Base-by-base conservation (phyloP, 1,140 invertebrate species). In the Galleria mellonella region DNA sequence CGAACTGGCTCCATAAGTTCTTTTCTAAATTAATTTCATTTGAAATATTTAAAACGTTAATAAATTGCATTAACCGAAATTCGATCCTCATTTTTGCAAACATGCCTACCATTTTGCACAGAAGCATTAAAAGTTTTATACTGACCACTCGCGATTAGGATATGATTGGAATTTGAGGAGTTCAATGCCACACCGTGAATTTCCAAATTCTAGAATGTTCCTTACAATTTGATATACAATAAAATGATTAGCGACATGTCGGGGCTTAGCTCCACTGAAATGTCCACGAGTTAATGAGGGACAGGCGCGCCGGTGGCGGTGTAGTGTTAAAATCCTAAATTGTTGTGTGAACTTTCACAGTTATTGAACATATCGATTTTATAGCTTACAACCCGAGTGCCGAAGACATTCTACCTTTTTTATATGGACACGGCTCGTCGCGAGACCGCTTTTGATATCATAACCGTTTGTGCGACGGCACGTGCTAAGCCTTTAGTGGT, bases 291-390 rank as follows among this genome's bases (percentile, higher is more conserved):
- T 66, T 83, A 81, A 83, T 81, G 76, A 75, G 72, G 57, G 49
- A 45, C 57, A n/a, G 17, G 2, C 17, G 17, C 37, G 38, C 44
- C 73, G 63, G 69, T 75, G 71, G 72, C 73, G 59, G 47, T 35
- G 45, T 60, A 43, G 77, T 83, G 79, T 79, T 82, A 83, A 83
- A 83, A 83, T 69, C 52, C 65, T 72, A 73, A 79, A 83, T 83
- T 77, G 73, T 79, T 74, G 75, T 82, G 79, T 83, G 77, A 83
- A 83, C 77, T 82, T 82, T 83, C 76, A 82, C 79, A 83, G 72
- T 61, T 56, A 76, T 79, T 53, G 68, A 58, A 44, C 51, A 72
- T 56, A 55, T 54, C 40, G 36, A 43, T 47, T 75, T 73, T 72
- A 74, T 69, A 65, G 62, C 69, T 69, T 61, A 67, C 66, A 23